Base-by-base conservation (phyloP, 1,140 invertebrate genomes). In the Archegozetes longisetosus region DNA sequence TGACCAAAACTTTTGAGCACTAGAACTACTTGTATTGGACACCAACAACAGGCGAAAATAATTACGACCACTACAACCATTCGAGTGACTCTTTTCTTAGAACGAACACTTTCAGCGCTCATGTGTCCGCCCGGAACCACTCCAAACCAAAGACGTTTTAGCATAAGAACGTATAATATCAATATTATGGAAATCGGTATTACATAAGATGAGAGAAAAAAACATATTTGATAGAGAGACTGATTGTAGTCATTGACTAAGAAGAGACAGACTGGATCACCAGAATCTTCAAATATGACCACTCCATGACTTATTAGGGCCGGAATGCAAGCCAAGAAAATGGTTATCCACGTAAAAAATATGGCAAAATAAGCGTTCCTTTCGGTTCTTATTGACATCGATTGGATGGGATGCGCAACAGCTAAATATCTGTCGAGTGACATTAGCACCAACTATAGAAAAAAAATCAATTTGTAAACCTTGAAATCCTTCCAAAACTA, bases 31-130 rank as follows among this genome's bases (percentile, higher is more conserved):
- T 85, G 91, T 68, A 96, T 87, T 1, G 92, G 92, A 66, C 86
- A 83, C 93, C 93, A 97, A 73, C 91, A 95, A 32, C 93, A 76
- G 12, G 91, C 91, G 71, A 96, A 96, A 28, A 92, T 90, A 23
- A 88, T 82, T 0, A 96, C 88, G 17, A 97, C 90, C 23, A 92
- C 84, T 40, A 94, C 79, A 6, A 97, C 88, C 82, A 97, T 86
- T 61, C 87, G 77, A 0, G 91, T 96, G 1, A 94, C 92, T 61
- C 90, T 78, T 71, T 84, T 84, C 72, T 91, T 90, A 27, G 88
- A 86, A 64, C 87, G 78, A 51, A 87, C 74, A 53, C 78, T 80
- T 67, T 85, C 83, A 1, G 79, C 78, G 28, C 80, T 81, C 29
- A 78, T 75, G 63, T 78, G 79, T 6, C 82, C 83, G 23, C 82